phyloP scores from a whole-genome alignment of 35 echinoderm and acorn worm genomes.

The Acanthaster planci region DNA sequence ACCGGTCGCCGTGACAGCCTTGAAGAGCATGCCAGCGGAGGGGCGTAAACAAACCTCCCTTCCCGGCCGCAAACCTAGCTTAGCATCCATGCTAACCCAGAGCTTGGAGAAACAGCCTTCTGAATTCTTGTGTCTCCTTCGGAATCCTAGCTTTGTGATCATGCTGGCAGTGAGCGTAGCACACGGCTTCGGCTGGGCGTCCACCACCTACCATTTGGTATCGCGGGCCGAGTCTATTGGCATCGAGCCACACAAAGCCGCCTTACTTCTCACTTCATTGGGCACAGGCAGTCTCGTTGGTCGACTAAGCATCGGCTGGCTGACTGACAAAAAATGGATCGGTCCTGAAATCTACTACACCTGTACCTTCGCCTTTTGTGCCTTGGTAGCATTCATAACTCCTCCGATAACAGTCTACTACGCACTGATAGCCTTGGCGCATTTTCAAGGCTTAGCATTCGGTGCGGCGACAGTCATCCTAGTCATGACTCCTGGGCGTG shows the following conservation, averaged over 20 bases:
- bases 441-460: not conserved
- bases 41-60: not conserved
- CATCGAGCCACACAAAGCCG: not conserved
- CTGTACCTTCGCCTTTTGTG: not conserved
- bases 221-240: not conserved
- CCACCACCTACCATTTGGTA: constrained; percentile 8
- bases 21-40: not conserved
- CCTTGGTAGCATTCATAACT: not conserved
- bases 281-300: constrained; percentile 4
- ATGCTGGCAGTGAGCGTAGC: not conserved
- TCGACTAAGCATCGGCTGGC: constrained; percentile 12
- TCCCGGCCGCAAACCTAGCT: too few species aligned
- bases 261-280: constrained; percentile 9
- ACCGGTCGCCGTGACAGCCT: not conserved
- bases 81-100: not conserved
- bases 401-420: not conserved
- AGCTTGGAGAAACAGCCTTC: not conserved
- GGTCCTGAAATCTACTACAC: not conserved
- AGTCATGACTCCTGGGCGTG: not conserved
- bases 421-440: not conserved
- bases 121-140: not conserved
- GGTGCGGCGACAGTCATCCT: not conserved
- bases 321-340: not conserved
- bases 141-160: not conserved
- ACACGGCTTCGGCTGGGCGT: constrained; percentile 27